Evolutionary conservation across 2,888 invertebrate species (phyloP), one percentile per base, ranked within the genome.

Genomic region (Portevinia maculata): DNA sequence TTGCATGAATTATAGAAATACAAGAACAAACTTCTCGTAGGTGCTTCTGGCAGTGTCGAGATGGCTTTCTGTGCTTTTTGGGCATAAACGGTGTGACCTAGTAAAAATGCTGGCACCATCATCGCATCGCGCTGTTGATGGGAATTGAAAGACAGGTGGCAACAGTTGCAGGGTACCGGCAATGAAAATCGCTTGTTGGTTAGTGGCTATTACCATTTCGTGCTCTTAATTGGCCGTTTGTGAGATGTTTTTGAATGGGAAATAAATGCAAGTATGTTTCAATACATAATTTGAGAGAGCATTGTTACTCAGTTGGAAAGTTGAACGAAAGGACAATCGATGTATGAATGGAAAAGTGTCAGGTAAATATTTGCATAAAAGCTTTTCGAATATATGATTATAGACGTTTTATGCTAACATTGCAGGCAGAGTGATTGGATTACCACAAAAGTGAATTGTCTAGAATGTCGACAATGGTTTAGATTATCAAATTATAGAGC

Each of bases 1-100:
- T 83, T 83, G 81, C 81, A 83, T 76, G 76, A 71, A 83, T 76
- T 76, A 76, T 71, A 60, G 53, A 50, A 71, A 76, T 39, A 52
- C 79, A 62, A 50, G 34, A 24, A 57, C 41, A 50, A 39, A 24
- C 44, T 21, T 32, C 37, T 44, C 13, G 52, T 21, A 17, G 34
- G 17, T 37, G 60, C 74, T 74, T 44, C 79, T 79, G 48, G 62
- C 70, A 57, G n/a, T 39, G 8, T n/a, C 32, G 44, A 37, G 15
- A 9, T 15, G 5, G 6, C 52, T 57, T 28, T 59, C 28, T 19
- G 11, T 50, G 15, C 9, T 59, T 46, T 57, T 48, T 52, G 21
- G 55, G 19, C 53, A 70, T 69, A 79, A 79, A 64, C 57, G 79
- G 79, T 69, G 79, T 81, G 79, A 81, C 79, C 79, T 64, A 81